These are phyloP conservation scores for Origma solitaria DNA, from an alignment of 2,113 vertebrate genomes.

Conservation along the genomic window DNA sequence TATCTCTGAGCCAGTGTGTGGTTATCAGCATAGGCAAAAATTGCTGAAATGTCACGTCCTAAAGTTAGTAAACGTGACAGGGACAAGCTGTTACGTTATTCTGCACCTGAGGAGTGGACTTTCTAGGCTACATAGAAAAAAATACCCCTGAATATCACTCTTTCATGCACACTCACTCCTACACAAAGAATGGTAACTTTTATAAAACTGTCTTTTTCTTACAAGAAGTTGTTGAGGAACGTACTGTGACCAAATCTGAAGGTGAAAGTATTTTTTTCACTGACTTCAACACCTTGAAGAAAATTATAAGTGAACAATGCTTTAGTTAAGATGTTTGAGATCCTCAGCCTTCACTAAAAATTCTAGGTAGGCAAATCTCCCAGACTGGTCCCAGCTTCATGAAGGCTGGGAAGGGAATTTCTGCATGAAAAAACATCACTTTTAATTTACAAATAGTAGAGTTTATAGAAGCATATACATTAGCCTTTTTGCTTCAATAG, in stretches of 20 bases:
- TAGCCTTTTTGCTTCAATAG: background rate
- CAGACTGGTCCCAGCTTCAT: background rate
- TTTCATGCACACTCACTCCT: background rate
- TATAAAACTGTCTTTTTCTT: background rate
- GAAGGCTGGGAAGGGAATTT: background rate
- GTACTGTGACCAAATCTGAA: background rate
- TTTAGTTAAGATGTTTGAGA: background rate
- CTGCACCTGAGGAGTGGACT: background rate
- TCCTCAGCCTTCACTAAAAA: background rate
- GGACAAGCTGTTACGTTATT: background rate
- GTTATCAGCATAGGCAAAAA: background rate
- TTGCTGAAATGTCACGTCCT: background rate
- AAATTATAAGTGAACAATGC: background rate
- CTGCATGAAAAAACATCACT: background rate
- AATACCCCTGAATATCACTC: background rate
- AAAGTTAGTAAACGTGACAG: fast-evolving
- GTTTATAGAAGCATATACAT: background rate
- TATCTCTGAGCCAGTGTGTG: background rate
- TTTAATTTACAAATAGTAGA: background rate
- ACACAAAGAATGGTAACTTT: background rate
- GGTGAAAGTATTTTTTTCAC: background rate
- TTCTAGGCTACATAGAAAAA: background rate
- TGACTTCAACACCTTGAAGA: background rate
- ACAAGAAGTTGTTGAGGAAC: background rate
- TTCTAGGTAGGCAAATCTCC: background rate